Conservation (phyloP, 2,888 invertebrate species). For the Microdon myrmicae region DNA sequence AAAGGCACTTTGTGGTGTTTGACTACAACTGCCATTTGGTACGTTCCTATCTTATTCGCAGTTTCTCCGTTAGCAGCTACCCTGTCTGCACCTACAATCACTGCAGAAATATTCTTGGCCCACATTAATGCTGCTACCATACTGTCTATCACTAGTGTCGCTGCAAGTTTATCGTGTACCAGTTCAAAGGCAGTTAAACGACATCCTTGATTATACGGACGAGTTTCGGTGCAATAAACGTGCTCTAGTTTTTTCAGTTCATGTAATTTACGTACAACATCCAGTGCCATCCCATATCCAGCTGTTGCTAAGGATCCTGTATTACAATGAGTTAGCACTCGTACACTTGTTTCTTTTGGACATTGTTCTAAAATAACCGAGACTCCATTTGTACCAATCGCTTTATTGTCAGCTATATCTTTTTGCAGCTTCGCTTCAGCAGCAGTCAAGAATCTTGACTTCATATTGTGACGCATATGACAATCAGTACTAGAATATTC, state of each 20-base stretch:
- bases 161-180: conserved; percentile 89
- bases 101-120: conserved; percentile 83
- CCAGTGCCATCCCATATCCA: conserved; percentile 97
- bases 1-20: conserved; percentile 92
- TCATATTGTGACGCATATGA: too few species aligned
- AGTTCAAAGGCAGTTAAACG: conserved; percentile 96
- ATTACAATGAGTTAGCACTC: conserved; percentile 95
- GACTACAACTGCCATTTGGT: conserved; percentile 93
- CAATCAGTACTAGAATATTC: too few species aligned
- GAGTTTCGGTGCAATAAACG: conserved; percentile 95
- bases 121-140: conserved; percentile 94
- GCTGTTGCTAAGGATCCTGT: conserved; percentile 98
- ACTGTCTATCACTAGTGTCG: conserved; percentile 92
- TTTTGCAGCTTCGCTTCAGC: conserved; percentile 86
- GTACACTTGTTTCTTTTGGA: conserved; percentile 72
- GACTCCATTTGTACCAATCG: conserved; percentile 87
- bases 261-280: conserved; percentile 88
- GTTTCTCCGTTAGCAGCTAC: conserved; percentile 97
- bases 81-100: conserved; percentile 97
- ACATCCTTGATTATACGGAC: conserved; percentile 98
- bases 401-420: conserved; percentile 88
- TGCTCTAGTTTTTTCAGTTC: conserved; percentile 80
- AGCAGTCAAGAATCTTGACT: conserved; percentile 80
- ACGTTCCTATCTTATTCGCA: conserved; percentile 98
- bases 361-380: conserved; percentile 75